A percentile compares a stretch with the other conserved stretches of the same genome.
Conservation (phyloP, 2,888 invertebrate genomes). For the Hydrotaea cyrtoneurina region DNA sequence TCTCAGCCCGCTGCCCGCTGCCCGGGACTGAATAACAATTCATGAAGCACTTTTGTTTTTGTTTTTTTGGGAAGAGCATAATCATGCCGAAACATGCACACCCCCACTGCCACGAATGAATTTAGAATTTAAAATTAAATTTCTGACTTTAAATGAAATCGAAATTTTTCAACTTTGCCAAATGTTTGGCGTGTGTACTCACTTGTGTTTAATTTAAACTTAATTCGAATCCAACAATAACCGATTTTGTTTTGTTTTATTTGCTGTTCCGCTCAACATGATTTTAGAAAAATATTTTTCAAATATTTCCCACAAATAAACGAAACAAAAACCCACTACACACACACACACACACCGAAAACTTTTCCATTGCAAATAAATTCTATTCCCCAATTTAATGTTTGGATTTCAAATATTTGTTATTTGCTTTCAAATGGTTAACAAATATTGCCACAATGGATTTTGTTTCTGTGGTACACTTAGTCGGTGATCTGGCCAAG, state of each 20-base stretch:
- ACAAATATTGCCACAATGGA: conserved; percentile 4
- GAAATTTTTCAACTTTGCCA: not conserved
- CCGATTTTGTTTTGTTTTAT: not conserved
- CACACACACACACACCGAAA: not conserved
- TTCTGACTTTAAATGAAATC: not conserved
- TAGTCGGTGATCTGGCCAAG: not conserved
- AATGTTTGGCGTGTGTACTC: not conserved
- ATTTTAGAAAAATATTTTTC: not conserved
- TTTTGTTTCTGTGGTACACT: not conserved
- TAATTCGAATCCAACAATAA: not conserved
- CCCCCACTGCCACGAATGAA: not conserved
- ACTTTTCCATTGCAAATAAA: not conserved
- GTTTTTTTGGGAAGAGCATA: no score
- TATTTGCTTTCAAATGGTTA: not conserved
- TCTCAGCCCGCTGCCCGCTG: no score
- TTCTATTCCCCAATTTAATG: conserved; percentile 3
- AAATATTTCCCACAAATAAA: not conserved
- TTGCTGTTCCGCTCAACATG: not conserved
- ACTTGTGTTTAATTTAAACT: not conserved
- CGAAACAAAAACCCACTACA: not conserved
- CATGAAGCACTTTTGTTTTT: no score
- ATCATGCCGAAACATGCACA: no score
- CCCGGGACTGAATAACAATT: no score
- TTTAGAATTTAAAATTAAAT: not conserved
- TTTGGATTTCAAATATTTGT: not conserved